A percentile compares a stretch with the other conserved stretches of the same genome.
Conservation (phyloP, 1,140 invertebrate genomes). For the Cydia strobilella region DNA sequence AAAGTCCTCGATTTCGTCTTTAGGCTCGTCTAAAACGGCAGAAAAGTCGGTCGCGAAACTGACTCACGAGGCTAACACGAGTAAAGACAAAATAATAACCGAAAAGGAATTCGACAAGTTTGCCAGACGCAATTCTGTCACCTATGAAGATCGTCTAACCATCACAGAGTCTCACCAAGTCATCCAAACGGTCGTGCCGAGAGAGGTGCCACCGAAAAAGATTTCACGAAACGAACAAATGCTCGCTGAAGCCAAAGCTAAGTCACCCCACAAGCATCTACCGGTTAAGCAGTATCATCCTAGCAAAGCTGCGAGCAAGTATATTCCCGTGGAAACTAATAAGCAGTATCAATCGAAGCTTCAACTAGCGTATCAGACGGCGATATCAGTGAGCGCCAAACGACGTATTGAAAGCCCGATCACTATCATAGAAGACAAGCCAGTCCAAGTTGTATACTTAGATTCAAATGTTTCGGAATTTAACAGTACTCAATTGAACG, state of each 20-base stretch:
- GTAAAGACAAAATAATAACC: conserved; percentile 66
- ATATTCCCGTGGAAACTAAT: conserved; percentile 40
- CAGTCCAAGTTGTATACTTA: conserved; percentile 71
- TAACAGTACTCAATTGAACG: conserved; percentile 53
- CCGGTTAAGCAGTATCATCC: conserved; percentile 44
- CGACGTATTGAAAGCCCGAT: conserved; percentile 63
- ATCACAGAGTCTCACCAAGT: conserved; percentile 66
- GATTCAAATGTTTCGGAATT: conserved; percentile 55
- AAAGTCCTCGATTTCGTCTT: not conserved
- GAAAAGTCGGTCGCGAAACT: conserved; percentile 37
- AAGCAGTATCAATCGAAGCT: conserved; percentile 72
- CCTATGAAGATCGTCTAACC: conserved; percentile 67
- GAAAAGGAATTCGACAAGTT: conserved; percentile 79
- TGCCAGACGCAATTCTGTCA: conserved; percentile 72
- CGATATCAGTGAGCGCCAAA: conserved; percentile 58
- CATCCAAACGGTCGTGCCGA: conserved; percentile 62
- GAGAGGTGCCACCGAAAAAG: conserved; percentile 55
- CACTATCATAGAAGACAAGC: conserved; percentile 71
- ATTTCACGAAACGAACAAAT: conserved; percentile 59
- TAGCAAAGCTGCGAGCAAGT: conserved; percentile 49
- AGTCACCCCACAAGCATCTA: conserved; percentile 53
- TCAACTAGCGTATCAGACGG: conserved; percentile 70
- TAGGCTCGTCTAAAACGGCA: conserved; percentile 4
- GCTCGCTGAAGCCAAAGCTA: conserved; percentile 56
- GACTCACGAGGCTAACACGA: conserved; percentile 44